These are phyloP conservation scores for Calliopsis andreniformis DNA, from an alignment of 1,140 invertebrate species.

Conservation along the genomic window DNA sequence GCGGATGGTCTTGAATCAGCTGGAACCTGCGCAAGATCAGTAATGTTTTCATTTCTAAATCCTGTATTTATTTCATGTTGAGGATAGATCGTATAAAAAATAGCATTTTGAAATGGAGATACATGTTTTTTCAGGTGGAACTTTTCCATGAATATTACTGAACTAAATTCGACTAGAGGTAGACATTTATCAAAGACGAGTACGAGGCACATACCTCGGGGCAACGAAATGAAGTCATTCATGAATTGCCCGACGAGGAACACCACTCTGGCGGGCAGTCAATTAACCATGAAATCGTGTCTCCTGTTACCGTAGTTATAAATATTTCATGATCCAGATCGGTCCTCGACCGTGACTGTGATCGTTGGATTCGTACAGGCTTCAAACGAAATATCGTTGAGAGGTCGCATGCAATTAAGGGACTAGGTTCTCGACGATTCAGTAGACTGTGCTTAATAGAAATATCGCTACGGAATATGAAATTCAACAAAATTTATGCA, in stretches of 20 bases:
- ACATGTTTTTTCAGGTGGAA: too few species aligned
- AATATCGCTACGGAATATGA: too few species aligned
- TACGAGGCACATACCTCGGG: not conserved
- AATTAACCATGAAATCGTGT: conserved; percentile 47
- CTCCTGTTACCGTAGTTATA: conserved; percentile 14
- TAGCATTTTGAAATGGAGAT: too few species aligned
- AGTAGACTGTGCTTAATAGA: too few species aligned
- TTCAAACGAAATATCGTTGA: not conserved
- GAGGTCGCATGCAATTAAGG: not conserved
- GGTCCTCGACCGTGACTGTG: conserved; percentile 24
- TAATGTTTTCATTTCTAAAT: not conserved
- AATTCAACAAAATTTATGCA: too few species aligned
- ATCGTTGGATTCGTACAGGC: not conserved
- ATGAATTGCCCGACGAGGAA: conserved; percentile 19
- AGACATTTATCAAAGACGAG: too few species aligned
- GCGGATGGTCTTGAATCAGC: conserved; percentile 35
- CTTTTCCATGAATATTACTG: too few species aligned
- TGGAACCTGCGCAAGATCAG: conserved; percentile 17
- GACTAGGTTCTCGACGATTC: too few species aligned
- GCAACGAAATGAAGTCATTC: conserved; percentile 29
- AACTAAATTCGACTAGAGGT: too few species aligned
- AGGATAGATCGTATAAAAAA: too few species aligned
- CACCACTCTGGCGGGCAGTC: not conserved
- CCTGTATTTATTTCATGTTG: not conserved
- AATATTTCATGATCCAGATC: conserved; percentile 38